A percentile compares a stretch with the other conserved stretches of the same genome.
These are phyloP conservation scores for Serinus canaria DNA, from an alignment of 2,113 vertebrate species.

Conservation along the genomic window DNA sequence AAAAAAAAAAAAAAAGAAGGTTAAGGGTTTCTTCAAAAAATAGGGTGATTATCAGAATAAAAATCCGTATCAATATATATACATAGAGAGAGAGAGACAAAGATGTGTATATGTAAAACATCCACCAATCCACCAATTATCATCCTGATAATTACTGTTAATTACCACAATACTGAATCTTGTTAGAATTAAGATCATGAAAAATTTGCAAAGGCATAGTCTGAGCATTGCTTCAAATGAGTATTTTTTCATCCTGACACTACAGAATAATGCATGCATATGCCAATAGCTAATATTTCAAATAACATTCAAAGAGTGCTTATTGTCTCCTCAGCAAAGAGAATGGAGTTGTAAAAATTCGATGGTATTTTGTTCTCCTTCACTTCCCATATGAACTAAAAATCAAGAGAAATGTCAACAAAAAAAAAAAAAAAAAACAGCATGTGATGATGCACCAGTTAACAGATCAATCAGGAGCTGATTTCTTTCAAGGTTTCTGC, in stretches of 20 bases:
- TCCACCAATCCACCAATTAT: neutral
- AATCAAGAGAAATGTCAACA: conserved; percentile 7
- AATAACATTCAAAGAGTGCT: neutral
- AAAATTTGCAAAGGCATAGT: neutral
- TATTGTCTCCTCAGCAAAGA: neutral
- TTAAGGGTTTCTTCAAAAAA: neutral
- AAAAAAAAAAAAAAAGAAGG: fast-evolving
- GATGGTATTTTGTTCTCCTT: neutral
- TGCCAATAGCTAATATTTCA: neutral
- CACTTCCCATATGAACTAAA: neutral
- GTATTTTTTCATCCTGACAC: neutral
- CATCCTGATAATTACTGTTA: neutral
- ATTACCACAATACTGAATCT: neutral
- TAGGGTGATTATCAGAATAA: neutral
- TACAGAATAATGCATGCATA: neutral
- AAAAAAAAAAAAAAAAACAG: neutral
- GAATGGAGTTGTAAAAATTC: neutral
- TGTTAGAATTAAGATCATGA: neutral
- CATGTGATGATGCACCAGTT: neutral
- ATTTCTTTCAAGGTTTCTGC: neutral
- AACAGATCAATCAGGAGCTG: neutral
- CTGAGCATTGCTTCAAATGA: neutral
- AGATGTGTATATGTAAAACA: neutral
- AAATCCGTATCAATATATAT: neutral
- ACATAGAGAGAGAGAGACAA: neutral